Evolutionary conservation across 2,888 invertebrate genomes (phyloP).

Genomic region (Proisotoma minuta): DNA sequence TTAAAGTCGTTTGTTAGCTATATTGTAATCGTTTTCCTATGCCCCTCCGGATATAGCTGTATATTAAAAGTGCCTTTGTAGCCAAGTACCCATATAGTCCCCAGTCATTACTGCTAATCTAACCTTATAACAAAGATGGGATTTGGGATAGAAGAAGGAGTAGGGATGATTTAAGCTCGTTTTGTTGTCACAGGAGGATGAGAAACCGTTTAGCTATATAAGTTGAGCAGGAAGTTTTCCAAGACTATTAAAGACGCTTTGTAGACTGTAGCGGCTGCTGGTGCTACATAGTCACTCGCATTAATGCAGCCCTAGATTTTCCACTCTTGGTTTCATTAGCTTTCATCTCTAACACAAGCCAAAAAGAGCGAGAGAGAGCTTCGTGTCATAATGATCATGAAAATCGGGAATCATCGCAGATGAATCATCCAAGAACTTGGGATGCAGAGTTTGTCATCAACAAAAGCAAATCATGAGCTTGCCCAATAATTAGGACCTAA

Average conservation of each 20-base stretch:
- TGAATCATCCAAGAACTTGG: conserved; percentile 18
- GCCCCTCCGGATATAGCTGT: no score
- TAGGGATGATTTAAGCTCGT: no score
- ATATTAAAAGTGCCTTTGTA: no score
- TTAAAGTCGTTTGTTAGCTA: conserved; percentile 3
- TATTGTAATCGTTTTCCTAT: no score
- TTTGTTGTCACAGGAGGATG: no score
- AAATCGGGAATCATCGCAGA: conserved; percentile 1
- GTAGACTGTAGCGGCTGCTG: background rate
- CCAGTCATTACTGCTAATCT: no score
- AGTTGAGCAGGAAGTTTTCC: no score
- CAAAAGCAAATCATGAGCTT: conserved; percentile 32
- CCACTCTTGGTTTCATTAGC: conserved; percentile 5
- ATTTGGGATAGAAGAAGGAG: no score
- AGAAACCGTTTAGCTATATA: no score
- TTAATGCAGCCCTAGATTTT: no score
- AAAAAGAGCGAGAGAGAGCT: conserved; percentile 13
- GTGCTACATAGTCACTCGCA: background rate
- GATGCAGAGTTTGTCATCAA: conserved; percentile 34
- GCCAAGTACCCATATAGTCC: no score
- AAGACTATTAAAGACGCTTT: background rate
- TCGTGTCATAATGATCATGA: conserved; percentile 10
- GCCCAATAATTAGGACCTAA: conserved; percentile 21
- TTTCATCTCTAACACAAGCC: conserved; percentile 15
- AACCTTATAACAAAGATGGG: no score